Base-by-base conservation (phyloP, 2,113 vertebrate genomes). In the Podiceps cristatus region DNA sequence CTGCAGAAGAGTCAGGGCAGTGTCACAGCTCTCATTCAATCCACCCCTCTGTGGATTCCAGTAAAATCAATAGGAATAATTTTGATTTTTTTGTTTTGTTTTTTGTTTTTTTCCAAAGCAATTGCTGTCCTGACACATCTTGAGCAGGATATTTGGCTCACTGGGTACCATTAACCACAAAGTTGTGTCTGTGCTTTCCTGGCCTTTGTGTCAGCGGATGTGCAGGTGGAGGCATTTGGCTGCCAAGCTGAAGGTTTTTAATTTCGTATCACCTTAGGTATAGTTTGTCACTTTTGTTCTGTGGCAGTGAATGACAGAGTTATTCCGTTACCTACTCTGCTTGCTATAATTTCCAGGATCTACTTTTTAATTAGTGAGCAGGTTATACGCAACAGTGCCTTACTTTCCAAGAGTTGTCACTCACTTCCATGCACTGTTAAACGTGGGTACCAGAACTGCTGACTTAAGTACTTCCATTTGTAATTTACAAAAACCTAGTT, bases 61-160 rank as follows among this genome's bases (percentile, higher is more conserved):
- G 15, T 80, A 66, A 91, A 86, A 91, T 56, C 24, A 88, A 15
- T 24, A 19, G 19, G 68, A 66, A 67, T 31, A 10, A 23, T 67
- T 82, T 47, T n/a, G 11, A 45, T 9, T 42, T 17, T 67, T 82
- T 47, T n/a, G 11, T 40, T 9, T 42, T 17, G 7, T 27, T 47
- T 20, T 40, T 44, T 35, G 19, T 45, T 44, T 67, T 64, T 59
- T 8, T 5, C 7, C 5, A 6, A 68, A 59, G 40, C 0, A 0
- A 2, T 22, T 67, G 9, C n/a, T 52, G 27, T n/a, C 67, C 13
- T 50, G 47, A 29, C 53, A 35, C 23, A 35, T n/a, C 40, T 53
- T 31, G 74, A 56, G 35, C 28, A 59, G 58, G 56, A 22, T 24
- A 11, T 24, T 8, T 19, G 44, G 35, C 24, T 86, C 49, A 37